Evolutionary conservation across 35 echinoderm and acorn worm species (phyloP), one percentile per base, ranked within the genome.

Genomic region (Patiria miniata): DNA sequence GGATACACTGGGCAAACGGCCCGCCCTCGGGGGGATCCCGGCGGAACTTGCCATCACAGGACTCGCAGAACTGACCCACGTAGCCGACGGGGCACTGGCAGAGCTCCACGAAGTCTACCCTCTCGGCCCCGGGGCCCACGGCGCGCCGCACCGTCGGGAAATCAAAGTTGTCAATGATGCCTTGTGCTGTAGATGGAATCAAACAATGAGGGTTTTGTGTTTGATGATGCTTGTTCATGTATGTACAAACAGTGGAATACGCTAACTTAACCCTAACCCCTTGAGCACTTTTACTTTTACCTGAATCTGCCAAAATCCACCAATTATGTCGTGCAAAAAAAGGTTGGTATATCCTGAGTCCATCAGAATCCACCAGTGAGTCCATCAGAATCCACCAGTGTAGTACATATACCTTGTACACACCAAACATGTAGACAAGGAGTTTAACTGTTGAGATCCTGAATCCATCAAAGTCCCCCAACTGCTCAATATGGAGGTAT

Each of bases 41-140:
- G 26, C 83, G 58, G 83, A 81, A 99, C 23, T 93, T 93, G 21
- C 86, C 92, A 34, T 89, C 86, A 77, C 96, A 99, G 29, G 96
- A 99, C 83, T 99, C 96, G 32, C 96, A 99, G 52, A 92, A 94
- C 78, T 99, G 96, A 36, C 96, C 96, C 7, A 94, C 90, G 61
- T 95, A 99, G 5, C 96, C 96, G 0, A 77, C 40, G 4, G 96
- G 96, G 81, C 96, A 99, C 36, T 61, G 52, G 68, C 96, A 99
- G 40, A 99, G 89, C 87, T 99, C 96, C 18, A 99, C 93, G 52
- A 80, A 94, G 2, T 78, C 55, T 38, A 88, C 89, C 8, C 81
- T 0, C 37, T 79, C 78, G 15, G 77, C 77, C n/a, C 82, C 82
- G 2, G 87, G 91, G 1, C 93, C 89, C 2, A 88, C 89, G 15